phyloP scores from a whole-genome alignment of 2,797 vertebrate species.

The Neomorphus geoffroyi region DNA sequence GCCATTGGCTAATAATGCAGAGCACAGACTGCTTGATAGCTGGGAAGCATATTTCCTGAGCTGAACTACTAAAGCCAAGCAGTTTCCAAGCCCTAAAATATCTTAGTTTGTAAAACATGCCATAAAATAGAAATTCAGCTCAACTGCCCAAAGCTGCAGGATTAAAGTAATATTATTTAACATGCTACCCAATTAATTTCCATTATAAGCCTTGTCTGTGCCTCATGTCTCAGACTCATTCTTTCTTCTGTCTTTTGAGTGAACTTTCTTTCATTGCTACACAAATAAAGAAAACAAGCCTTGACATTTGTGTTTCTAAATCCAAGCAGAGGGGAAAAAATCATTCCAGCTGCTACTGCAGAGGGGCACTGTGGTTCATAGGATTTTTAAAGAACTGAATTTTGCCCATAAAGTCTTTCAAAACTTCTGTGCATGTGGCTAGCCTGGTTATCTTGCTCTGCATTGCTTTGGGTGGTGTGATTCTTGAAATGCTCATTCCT shows the following conservation, averaged over 20 bases:
- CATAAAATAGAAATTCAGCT: conserved; percentile 72
- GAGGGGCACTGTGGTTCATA: neutral
- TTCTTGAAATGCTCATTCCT: neutral
- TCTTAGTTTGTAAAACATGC: conserved; percentile 70
- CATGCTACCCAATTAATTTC: conserved; percentile 71
- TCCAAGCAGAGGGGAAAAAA: neutral
- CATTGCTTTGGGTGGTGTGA: neutral
- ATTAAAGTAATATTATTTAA: conserved; percentile 78
- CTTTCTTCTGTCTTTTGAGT: conserved; percentile 63
- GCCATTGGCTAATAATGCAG: conserved; percentile 51
- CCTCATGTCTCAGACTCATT: conserved; percentile 54
- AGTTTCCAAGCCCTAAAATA: conserved; percentile 65
- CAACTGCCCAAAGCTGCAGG: conserved; percentile 66
- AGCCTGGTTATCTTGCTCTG: neutral
- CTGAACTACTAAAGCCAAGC: conserved; percentile 15
- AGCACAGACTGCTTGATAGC: conserved; percentile 24
- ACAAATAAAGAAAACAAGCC: conserved; percentile 65
- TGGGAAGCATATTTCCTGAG: conserved; percentile 68
- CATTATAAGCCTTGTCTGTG: conserved; percentile 61
- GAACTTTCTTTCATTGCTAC: conserved; percentile 66
- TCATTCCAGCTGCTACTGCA: neutral
- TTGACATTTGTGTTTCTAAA: conserved; percentile 59
- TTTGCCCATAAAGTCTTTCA: neutral
- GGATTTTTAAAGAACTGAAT: neutral
- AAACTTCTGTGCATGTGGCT: neutral